A percentile compares a stretch with the other conserved stretches of the same genome.
Evolutionary conservation across 2,888 invertebrate genomes (phyloP).

Genomic region (Gryllus longicercus): DNA sequence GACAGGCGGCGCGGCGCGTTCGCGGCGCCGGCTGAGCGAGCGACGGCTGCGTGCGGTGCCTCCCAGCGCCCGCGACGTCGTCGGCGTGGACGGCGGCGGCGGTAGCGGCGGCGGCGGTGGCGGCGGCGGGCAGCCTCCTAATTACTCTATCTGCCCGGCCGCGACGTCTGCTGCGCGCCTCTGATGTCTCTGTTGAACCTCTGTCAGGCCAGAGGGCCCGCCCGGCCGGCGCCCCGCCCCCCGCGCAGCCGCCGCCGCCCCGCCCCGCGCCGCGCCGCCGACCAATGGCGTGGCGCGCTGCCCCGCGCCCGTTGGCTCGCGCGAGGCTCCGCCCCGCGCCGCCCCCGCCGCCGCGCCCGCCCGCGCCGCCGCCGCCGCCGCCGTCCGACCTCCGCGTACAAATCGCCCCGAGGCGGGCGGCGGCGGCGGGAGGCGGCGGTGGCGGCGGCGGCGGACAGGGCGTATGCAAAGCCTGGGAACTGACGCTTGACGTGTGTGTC

Average conservation of each 20-base stretch:
- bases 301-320: conserved; percentile 3
- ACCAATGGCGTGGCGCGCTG: not conserved
- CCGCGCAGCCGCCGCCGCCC: not conserved
- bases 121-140: not conserved
- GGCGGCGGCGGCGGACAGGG: not conserved
- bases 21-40: no score
- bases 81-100: not conserved
- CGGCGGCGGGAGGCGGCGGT: no score
- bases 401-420: no score
- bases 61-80: not conserved
- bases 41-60: not conserved
- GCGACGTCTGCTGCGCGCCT: not conserved
- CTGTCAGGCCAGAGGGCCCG: conserved; percentile 10
- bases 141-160: not conserved
- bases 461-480: conserved; percentile 10
- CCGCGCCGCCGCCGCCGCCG: not conserved
- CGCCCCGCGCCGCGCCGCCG: not conserved
- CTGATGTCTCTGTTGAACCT: conserved; percentile 10
- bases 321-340: not conserved
- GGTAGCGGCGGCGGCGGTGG: not conserved
- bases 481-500: conserved; percentile 12
- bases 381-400: no score
- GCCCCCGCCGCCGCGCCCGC: not conserved
- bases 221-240: not conserved
- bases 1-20: not conserved